Percentiles rank a stretch among this genome's conserved stretches.
Evolutionary conservation across 2,888 invertebrate species (phyloP).

Genomic region (Campoplex nolae): DNA sequence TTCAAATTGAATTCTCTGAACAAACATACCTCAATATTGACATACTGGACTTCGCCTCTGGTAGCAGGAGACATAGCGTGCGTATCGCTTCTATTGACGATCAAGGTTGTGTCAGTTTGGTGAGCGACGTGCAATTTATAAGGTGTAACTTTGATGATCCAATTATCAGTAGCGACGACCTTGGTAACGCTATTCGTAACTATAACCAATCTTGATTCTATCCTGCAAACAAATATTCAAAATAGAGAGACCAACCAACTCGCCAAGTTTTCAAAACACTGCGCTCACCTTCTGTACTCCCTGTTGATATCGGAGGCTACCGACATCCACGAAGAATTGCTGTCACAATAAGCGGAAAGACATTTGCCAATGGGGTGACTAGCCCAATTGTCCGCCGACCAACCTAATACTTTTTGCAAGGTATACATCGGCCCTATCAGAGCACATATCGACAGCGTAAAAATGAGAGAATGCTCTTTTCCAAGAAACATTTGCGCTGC

Average conservation of each 20-base stretch:
- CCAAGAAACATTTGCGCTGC: constrained; percentile 79
- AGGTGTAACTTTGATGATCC: constrained; percentile 93
- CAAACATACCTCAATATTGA: constrained; percentile 88
- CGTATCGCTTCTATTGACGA: constrained; percentile 91
- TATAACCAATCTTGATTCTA: constrained; percentile 88
- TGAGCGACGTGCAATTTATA: constrained; percentile 91
- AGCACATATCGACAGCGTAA: constrained; percentile 82
- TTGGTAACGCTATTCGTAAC: constrained; percentile 89
- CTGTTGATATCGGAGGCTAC: constrained; percentile 90
- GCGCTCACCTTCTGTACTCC: constrained; percentile 89
- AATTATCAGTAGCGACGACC: constrained; percentile 92
- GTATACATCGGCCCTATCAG: constrained; percentile 86
- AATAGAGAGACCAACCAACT: background rate
- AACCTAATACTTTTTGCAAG: constrained; percentile 86
- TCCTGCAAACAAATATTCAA: constrained; percentile 30
- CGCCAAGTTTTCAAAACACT: background rate
- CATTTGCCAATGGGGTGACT: constrained; percentile 91
- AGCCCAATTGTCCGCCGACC: constrained; percentile 89
- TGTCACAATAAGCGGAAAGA: constrained; percentile 88
- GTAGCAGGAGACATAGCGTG: constrained; percentile 89
- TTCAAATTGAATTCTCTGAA: background rate
- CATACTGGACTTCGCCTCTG: constrained; percentile 91
- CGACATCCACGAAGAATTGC: constrained; percentile 88
- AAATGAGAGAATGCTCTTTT: constrained; percentile 81
- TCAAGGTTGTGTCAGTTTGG: constrained; percentile 91